Evolutionary conservation across 2,797 vertebrate genomes (phyloP), one percentile per base, ranked within the genome.

Genomic region (Melanotaenia trifasciata): DNA sequence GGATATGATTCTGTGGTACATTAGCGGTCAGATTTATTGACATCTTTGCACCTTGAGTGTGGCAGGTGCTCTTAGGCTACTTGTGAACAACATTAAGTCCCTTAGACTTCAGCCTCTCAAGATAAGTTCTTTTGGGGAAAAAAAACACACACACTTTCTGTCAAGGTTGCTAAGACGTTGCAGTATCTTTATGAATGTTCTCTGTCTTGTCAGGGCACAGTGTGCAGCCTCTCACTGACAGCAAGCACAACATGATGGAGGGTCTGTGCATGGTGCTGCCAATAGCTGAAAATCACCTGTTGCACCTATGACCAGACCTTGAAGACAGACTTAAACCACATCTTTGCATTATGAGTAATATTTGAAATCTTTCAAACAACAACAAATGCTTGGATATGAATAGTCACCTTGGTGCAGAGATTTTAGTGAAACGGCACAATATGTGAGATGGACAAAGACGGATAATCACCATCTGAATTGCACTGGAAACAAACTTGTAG

Each of bases 1-100:
- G 74, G 66, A 81, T 75, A 80, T 81, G 81, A 92, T 94, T 90
- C 88, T 51, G 81, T 53, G 77, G 79, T 93, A 91, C 93, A 93
- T 94, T 92, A 94, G 90, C 59, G 72, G 78, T 79, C 73, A 90
- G 93, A 94, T 94, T 94, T 95, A 94, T 92, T 91, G 92, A 94
- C 87, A 66, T 90, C 80, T 93, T 93, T 91, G 91, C 78, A 50
- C 86, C 80, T n/a, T 62, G 76, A 86, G 92, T 87, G 92, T 93
- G 93, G 88, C 92, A 93, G 90, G 83, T 93, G 90, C 91, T 90
- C 84, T 84, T 89, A 88, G 87, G 83, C 83, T 89, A 89, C 92
- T 90, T 87, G 87, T 89, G 89, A 91, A 87, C 84, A 64, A 72
- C 64, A 6, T 70, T 47, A 73, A 30, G 76, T 78, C 69, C 72